These are phyloP conservation scores for Diadophis punctatus DNA, from an alignment of 2,113 vertebrate genomes.

Conservation along the genomic window DNA sequence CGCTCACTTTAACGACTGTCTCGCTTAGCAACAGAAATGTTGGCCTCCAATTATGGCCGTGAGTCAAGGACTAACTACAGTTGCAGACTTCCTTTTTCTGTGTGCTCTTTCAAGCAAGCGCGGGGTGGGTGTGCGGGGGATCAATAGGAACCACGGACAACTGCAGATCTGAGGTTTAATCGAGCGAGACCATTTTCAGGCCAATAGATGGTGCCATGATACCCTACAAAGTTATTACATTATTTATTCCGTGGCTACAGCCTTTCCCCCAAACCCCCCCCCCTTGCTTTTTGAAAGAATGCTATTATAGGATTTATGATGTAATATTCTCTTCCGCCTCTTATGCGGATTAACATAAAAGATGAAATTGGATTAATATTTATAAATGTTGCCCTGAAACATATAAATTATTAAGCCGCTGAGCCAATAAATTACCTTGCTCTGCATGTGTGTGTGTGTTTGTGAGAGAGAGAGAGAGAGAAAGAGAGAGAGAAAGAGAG, in stretches of 20 bases:
- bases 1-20: too few species aligned
- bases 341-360: slow-evolving; percentile 33
- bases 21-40: too few species aligned
- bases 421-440: not conserved
- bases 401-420: not conserved
- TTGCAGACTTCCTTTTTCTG: not conserved
- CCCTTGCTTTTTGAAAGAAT: not conserved
- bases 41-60: too few species aligned
- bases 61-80: not conserved
- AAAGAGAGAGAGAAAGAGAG: too few species aligned
- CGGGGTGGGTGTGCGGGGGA: not conserved
- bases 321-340: slow-evolving; percentile 28
- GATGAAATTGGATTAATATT: slow-evolving; percentile 30
- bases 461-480: too few species aligned
- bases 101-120: not conserved
- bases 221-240: slow-evolving; percentile 36
- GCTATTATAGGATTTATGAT: slow-evolving; percentile 33
- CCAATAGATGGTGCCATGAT: slow-evolving; percentile 68
- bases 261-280: not conserved
- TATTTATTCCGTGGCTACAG: slow-evolving; percentile 12
- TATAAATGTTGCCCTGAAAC: slow-evolving; percentile 23
- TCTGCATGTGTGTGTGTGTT: not conserved
- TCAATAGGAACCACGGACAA: not conserved
- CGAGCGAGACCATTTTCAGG: not conserved
- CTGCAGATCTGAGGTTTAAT: not conserved